phyloP scores from a whole-genome alignment of 2,797 vertebrate species.

The Parotocinclus haroldoi region DNA sequence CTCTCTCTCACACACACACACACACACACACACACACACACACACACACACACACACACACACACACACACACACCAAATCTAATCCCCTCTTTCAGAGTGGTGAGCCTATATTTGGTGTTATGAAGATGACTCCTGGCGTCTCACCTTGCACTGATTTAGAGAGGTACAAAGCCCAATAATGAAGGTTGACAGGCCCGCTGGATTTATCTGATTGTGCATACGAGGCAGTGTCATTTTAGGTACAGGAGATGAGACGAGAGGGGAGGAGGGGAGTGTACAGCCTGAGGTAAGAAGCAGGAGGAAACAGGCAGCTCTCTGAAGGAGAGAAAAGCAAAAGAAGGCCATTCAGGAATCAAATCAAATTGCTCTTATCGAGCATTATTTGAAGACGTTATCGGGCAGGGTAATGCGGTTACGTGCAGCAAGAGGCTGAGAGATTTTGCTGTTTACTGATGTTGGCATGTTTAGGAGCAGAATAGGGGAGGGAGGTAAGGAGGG shows the following conservation, averaged over 20 bases:
- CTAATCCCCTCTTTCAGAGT: slow-evolving; percentile 57
- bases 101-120: slow-evolving; percentile 70
- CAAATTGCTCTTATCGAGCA: slow-evolving; percentile 96
- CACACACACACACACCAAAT: slow-evolving; percentile 41
- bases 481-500: slow-evolving; percentile 24
- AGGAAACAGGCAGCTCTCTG: slow-evolving; percentile 21
- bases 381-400: slow-evolving; percentile 98
- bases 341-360: slow-evolving; percentile 81
- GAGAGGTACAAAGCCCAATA: slow-evolving; percentile 51
- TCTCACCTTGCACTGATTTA: slow-evolving; percentile 60
- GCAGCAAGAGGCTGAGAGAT: slow-evolving; percentile 85
- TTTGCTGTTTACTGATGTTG: slow-evolving; percentile 94
- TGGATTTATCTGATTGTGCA: slow-evolving; percentile 77
- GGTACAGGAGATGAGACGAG: slow-evolving; percentile 52
- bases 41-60: slow-evolving; percentile 29
- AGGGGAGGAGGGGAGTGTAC: slow-evolving; percentile 50
- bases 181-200: slow-evolving; percentile 70
- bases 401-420: slow-evolving; percentile 92
- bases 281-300: slow-evolving; percentile 43
- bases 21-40: slow-evolving; percentile 20
- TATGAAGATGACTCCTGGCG: slow-evolving; percentile 71
- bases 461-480: slow-evolving; percentile 71
- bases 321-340: slow-evolving; percentile 34
- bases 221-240: slow-evolving; percentile 67
- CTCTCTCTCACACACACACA: slow-evolving; percentile 20